These are phyloP conservation scores for Campopleginae sp. DNA, from an alignment of 2,888 invertebrate genomes.

Conservation along the genomic window DNA sequence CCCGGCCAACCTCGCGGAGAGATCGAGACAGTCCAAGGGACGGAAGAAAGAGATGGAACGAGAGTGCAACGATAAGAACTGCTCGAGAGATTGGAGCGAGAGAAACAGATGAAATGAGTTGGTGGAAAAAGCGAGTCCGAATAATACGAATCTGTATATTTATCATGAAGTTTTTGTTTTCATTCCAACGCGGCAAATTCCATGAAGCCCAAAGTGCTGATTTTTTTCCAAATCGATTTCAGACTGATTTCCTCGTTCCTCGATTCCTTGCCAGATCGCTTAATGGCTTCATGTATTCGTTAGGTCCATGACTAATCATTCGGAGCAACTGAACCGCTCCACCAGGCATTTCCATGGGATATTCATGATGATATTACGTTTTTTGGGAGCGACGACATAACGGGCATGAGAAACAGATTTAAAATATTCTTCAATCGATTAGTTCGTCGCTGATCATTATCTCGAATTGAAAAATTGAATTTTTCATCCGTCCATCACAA, in stretches of 20 bases:
- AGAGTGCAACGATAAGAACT: constrained; percentile 31
- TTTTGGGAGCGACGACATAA: constrained; percentile 33
- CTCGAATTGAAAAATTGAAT: neutral
- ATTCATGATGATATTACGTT: constrained; percentile 24
- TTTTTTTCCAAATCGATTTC: neutral
- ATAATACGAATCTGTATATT: constrained; percentile 27
- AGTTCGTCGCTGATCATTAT: neutral
- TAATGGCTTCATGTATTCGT: neutral
- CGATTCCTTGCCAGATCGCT: neutral
- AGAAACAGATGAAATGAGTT: constrained; percentile 28
- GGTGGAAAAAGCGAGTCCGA: constrained; percentile 15
- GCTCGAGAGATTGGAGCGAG: constrained; percentile 24
- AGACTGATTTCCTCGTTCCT: neutral
- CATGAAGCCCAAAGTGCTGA: neutral
- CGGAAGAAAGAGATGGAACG: constrained; percentile 28
- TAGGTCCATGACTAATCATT: neutral
- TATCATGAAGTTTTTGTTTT: neutral
- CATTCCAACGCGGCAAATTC: neutral
- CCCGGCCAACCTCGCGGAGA: constrained; percentile 61
- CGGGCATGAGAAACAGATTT: neutral
- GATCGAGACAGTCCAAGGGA: constrained; percentile 61
- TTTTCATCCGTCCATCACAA: neutral
- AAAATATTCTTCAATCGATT: neutral
- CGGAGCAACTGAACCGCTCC: neutral
- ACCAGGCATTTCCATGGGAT: neutral